These are phyloP conservation scores for Orthonyx spaldingii DNA, from an alignment of 2,113 vertebrate genomes.

Conservation along the genomic window DNA sequence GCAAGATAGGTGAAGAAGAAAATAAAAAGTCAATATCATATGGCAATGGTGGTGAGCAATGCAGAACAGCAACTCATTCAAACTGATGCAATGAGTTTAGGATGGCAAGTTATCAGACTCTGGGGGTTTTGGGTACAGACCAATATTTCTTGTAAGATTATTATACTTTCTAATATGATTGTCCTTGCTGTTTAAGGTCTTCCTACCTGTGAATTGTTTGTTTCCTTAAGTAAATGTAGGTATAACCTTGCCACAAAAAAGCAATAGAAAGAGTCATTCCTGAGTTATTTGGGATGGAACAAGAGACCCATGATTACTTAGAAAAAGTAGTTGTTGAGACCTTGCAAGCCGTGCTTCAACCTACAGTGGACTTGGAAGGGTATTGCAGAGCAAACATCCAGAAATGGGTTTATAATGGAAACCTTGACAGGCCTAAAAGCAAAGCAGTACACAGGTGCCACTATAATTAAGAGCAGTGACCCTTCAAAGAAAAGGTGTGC, in stretches of 20 bases:
- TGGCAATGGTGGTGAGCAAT: neutral
- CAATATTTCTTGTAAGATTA: neutral
- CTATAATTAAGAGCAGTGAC: slow-evolving; percentile 43
- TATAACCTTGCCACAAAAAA: neutral
- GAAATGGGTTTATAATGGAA: slow-evolving; percentile 11
- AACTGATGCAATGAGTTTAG: neutral
- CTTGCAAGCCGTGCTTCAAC: neutral
- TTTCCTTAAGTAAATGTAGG: neutral
- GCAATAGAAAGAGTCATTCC: neutral
- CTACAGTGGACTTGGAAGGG: neutral
- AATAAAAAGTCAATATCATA: neutral
- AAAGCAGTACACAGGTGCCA: slow-evolving; percentile 2
- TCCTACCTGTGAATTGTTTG: neutral
- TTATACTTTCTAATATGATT: neutral
- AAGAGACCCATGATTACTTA: neutral
- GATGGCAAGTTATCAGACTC: neutral
- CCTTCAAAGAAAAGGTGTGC: slow-evolving; percentile 1
- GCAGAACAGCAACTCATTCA: neutral
- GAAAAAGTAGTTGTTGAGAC: neutral
- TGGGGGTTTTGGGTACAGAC: neutral
- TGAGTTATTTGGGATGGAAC: neutral
- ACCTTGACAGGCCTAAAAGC: neutral
- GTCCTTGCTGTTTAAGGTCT: neutral
- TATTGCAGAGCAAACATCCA: neutral
- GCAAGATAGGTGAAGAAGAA: neutral